These are phyloP conservation scores for Desoria tigrina DNA, from an alignment of 2,888 invertebrate genomes.

Conservation along the genomic window DNA sequence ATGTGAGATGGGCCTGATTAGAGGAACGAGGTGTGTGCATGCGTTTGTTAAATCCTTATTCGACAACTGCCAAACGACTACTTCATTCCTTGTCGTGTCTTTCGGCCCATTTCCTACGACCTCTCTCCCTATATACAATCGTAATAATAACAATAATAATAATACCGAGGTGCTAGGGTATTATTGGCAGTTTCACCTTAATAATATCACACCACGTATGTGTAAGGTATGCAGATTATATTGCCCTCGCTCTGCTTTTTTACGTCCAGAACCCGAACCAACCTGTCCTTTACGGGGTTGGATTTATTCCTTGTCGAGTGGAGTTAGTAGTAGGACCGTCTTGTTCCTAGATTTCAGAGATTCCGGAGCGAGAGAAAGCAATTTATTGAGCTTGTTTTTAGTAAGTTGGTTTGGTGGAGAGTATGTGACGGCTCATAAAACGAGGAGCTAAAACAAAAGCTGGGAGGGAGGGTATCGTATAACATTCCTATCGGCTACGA, in stretches of 20 bases:
- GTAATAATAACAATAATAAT: no score
- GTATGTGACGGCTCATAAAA: conserved; percentile 45
- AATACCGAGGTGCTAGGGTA: conserved; percentile 3
- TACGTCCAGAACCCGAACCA: background rate
- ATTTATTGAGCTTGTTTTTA: background rate
- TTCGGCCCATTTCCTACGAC: background rate
- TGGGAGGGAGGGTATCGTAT: conserved; percentile 44
- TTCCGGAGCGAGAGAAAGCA: background rate
- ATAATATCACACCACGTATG: conserved; percentile 23
- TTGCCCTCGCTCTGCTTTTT: background rate
- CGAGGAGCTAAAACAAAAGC: conserved; percentile 52
- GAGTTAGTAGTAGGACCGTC: no score
- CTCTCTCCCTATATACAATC: background rate
- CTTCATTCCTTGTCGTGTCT: conserved; percentile 8
- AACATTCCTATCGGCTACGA: conserved; percentile 42
- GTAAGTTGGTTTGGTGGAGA: no score
- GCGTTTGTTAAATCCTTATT: conserved; percentile 19
- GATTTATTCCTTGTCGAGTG: no score
- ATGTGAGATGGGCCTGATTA: conserved; percentile 29
- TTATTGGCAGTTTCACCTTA: conserved; percentile 13
- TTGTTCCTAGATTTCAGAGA: no score
- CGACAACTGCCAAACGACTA: conserved; percentile 2
- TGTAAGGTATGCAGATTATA: conserved; percentile 16
- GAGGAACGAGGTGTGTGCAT: conserved; percentile 35
- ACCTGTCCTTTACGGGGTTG: no score